phyloP scores from a whole-genome alignment of 2,797 vertebrate species.

The Chelon auratus region DNA sequence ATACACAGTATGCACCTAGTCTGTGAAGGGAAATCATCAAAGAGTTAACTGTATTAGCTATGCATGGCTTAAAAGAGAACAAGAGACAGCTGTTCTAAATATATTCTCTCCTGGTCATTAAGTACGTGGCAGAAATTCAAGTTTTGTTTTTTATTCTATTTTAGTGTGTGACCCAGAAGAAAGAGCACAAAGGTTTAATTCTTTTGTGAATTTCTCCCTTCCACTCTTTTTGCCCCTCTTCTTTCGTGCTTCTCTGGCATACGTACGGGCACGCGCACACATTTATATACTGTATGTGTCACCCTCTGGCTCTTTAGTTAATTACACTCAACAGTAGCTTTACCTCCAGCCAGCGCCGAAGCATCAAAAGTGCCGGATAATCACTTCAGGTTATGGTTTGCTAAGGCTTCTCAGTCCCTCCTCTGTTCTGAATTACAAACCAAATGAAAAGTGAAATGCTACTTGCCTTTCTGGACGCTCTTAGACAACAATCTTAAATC shows the following conservation, averaged over 20 bases:
- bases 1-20: too few species aligned
- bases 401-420: slow-evolving; percentile 30
- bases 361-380: slow-evolving; percentile 59
- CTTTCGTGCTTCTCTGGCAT: not conserved
- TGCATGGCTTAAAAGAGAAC: not conserved
- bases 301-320: slow-evolving; percentile 36
- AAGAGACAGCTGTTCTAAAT: slow-evolving; percentile 26
- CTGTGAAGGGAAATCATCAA: too few species aligned
- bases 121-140: slow-evolving; percentile 9
- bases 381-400: slow-evolving; percentile 52
- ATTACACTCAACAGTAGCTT: slow-evolving; percentile 43
- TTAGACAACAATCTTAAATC: slow-evolving; percentile 44
- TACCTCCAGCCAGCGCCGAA: slow-evolving; percentile 18
- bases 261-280: not conserved
- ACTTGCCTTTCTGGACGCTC: slow-evolving; percentile 20
- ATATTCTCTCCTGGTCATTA: slow-evolving; percentile 31
- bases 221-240: not conserved
- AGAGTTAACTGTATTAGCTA: too few species aligned
- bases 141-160: slow-evolving; percentile 47
- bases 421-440: slow-evolving; percentile 45
- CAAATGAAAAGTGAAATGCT: slow-evolving; percentile 52
- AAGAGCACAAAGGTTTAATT: slow-evolving; percentile 9
- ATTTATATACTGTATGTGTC: not conserved
- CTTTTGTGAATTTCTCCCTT: not conserved
- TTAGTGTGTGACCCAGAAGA: slow-evolving; percentile 10